Base-by-base conservation (phyloP, 2,797 vertebrate genomes). In the Adelosebastes latens region DNA sequence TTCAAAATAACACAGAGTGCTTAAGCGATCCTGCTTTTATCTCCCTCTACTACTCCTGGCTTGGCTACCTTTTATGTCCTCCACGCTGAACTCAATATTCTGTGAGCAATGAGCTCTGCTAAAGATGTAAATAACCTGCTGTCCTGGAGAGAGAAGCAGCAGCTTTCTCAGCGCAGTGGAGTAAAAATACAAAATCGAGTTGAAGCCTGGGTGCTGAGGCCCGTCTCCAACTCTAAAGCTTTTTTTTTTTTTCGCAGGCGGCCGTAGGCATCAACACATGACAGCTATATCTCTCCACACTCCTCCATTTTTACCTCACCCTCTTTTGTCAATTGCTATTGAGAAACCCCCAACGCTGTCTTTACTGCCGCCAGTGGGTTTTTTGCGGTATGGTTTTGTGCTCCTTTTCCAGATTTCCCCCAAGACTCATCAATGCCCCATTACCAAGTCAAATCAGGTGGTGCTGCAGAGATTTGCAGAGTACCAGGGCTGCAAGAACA, bases 391-490 rank as follows among this genome's bases (percentile, higher is more conserved):
- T 84, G 84, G 92, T 90, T 93, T 90, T 87, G 93, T 90, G 91
- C 93, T 95, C 93, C 94, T 94, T 95, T 92, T 84, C 92, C 91
- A 52, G 77, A 92, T 96, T 96, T 97, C 96, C 94, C 93, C 80
- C 93, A 96, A 96, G 97, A 96, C 97, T 98, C 97, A 98, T 99
- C 97, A 98, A 96, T 94, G 95, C 96, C 91, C 94, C 95, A 99
- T 99, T 98, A 99, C 96, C 97, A 98, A 98, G 97, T 98, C 97
- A 98, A 98, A 99, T 98, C 97, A 98, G 97, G 96, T 96, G 96
- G 96, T 96, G 96, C 96, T 97, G 97, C 97, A 96, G 96, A 95
- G 93, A 91, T 95, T 95, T 94, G 87, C 93, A 79, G 91, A 95
- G 87, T 96, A 91, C 83, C 87, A 29, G 46, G 76, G 81, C 88